Base-by-base conservation (phyloP, 2,113 vertebrate genomes). In the Colistium nudipinnis region DNA sequence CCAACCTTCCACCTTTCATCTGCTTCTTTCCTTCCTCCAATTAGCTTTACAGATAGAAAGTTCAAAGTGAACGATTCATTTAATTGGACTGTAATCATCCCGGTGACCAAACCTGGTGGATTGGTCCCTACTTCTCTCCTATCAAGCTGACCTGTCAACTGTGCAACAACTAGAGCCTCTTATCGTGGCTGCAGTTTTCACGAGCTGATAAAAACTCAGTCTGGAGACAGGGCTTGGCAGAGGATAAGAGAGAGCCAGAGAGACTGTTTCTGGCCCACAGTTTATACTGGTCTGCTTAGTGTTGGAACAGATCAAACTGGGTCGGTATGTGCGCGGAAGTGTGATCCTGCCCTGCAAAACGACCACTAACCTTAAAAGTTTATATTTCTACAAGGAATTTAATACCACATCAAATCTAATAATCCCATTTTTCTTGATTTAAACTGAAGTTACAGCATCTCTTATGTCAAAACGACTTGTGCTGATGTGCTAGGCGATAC, bases 141-240 rank as follows among this genome's bases (percentile, higher is more conserved):
- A 88, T 90, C 80, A 82, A 72, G 60, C 64, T 54, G 72, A 73
- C 78, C 86, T 78, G 85, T 88, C 81, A 80, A 70, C 85, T 83
- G 76, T 78, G 83, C 78, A 81, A 78, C 78, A 72, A 76, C 70
- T 74, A 66, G 74, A 86, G 70, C 82, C 71, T 78, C 81, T 88
- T 87, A 90, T 90, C 82, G 6, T 41, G 57, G 76, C 71, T 65
- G 78, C 79, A 83, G 77, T 87, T 88, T 88, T 86, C 67, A 74
- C 2, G 13, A 76, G 68, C 69, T 70, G 85, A 90, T 88, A 84
- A 88, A 84, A 86, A 69, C 49, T 28, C n/a, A 51, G 74, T 61
- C 73, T 66, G 66, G 25, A 90, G 70, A 76, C 57, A 51, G 4
- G 47, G 67, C 64, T 81, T 82, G 75, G 85, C 80, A 20, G 55